Evolutionary conservation across 2,888 invertebrate genomes (phyloP).

Genomic region (Acanthosepion esculentum): DNA sequence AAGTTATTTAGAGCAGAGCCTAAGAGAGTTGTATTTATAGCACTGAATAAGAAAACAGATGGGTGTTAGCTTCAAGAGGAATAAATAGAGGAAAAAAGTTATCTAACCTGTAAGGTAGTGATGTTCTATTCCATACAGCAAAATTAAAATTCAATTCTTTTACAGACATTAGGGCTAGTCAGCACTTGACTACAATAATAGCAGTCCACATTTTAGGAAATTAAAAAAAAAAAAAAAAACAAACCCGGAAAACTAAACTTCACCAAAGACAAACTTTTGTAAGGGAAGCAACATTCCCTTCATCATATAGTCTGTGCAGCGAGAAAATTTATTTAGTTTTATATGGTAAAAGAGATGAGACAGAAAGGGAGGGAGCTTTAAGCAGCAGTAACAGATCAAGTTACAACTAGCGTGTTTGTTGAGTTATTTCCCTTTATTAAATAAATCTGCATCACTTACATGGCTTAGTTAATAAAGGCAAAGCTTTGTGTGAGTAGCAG

Average conservation of each 20-base stretch:
- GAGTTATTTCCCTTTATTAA: background rate
- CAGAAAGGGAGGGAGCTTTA: background rate
- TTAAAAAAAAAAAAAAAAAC: background rate
- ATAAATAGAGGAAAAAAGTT: constrained; percentile 33
- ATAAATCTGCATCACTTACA: background rate
- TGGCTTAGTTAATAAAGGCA: background rate
- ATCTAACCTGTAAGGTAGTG: constrained; percentile 46
- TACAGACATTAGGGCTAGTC: constrained; percentile 34
- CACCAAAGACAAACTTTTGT: background rate
- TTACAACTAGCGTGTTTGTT: background rate
- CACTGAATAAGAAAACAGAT: background rate
- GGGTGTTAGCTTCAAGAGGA: background rate
- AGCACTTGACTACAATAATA: background rate
- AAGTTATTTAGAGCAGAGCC: background rate
- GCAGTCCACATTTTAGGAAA: background rate
- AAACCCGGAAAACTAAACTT: background rate
- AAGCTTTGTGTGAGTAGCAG: background rate
- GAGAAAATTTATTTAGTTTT: background rate
- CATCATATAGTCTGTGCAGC: background rate
- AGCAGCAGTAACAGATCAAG: background rate
- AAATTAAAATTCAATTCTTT: constrained; percentile 36
- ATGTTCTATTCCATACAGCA: constrained; percentile 40
- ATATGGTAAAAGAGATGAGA: background rate
- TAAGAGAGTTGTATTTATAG: background rate
- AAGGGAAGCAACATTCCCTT: background rate